Evolutionary conservation across 2,797 vertebrate genomes (phyloP).

Genomic region (Gephyroberyx darwinii): DNA sequence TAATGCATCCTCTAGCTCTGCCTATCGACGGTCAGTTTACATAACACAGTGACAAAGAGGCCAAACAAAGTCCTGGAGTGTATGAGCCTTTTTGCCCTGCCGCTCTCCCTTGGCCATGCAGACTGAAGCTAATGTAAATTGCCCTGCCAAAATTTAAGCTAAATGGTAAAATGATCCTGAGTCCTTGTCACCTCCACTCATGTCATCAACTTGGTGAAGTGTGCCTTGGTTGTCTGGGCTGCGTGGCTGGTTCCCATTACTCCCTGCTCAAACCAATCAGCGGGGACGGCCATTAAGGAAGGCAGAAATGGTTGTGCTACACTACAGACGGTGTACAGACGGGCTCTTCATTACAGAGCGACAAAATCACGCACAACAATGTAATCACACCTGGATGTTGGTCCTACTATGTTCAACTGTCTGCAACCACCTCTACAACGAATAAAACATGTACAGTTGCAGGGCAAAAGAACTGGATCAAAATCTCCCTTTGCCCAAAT

Average conservation of each 20-base stretch:
- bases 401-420: slow-evolving; percentile 6
- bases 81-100: slow-evolving; percentile 36
- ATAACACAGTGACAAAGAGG: slow-evolving; percentile 54
- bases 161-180: slow-evolving; percentile 81
- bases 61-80: slow-evolving; percentile 55
- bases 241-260: slow-evolving; percentile 78
- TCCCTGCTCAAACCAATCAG: slow-evolving; percentile 69
- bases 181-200: slow-evolving; percentile 82
- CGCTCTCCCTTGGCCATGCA: slow-evolving; percentile 65
- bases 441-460: slow-evolving; percentile 10
- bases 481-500: slow-evolving; percentile 4
- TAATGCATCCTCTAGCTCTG: neutral
- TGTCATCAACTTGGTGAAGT: slow-evolving; percentile 75
- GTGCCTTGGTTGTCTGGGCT: slow-evolving; percentile 65
- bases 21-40: slow-evolving; percentile 40
- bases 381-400: slow-evolving; percentile 19
- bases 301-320: slow-evolving; percentile 36
- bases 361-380: slow-evolving; percentile 10
- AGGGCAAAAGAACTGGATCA: slow-evolving; percentile 4
- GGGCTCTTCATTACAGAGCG: slow-evolving; percentile 6
- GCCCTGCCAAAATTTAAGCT: slow-evolving; percentile 73
- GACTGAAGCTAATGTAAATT: slow-evolving; percentile 77
- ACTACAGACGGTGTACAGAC: slow-evolving; percentile 40
- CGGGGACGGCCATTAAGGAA: slow-evolving; percentile 55
- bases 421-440: neutral